These are phyloP conservation scores for Machimus rusticus DNA, from an alignment of 2,888 invertebrate genomes.

Conservation along the genomic window DNA sequence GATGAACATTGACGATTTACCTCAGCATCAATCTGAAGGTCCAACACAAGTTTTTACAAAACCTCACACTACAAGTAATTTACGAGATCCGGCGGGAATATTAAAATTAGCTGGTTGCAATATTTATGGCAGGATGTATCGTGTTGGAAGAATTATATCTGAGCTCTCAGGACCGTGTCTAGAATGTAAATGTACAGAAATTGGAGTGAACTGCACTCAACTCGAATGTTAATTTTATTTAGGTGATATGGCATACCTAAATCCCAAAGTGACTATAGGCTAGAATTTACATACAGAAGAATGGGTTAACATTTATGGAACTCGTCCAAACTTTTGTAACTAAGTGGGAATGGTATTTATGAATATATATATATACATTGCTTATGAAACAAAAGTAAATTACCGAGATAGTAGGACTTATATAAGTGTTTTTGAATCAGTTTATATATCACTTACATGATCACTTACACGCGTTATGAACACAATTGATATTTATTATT, in stretches of 20 bases:
- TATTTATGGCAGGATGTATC: conserved; percentile 88
- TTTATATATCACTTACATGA: too few species aligned
- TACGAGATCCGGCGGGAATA: conserved; percentile 65
- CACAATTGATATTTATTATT: too few species aligned
- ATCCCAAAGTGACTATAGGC: not conserved
- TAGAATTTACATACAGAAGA: not conserved
- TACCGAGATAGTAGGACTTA: too few species aligned
- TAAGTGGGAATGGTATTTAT: not conserved
- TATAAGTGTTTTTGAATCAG: too few species aligned
- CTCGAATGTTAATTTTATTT: conserved; percentile 64
- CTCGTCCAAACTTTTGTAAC: not conserved
- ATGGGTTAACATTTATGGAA: not conserved
- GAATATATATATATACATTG: not conserved
- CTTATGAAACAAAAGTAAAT: too few species aligned
- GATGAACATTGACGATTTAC: conserved; percentile 43
- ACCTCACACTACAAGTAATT: conserved; percentile 50
- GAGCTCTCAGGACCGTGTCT: conserved; percentile 83
- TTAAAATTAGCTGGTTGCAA: conserved; percentile 87
- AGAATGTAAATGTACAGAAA: conserved; percentile 85
- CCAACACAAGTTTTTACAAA: conserved; percentile 48
- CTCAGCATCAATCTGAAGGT: conserved; percentile 43
- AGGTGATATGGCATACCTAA: not conserved
- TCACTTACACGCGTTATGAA: too few species aligned
- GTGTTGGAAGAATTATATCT: conserved; percentile 80
- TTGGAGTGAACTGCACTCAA: conserved; percentile 83